Conservation (phyloP, 2,797 vertebrate species). For the Helicolenus hilgendorfi region DNA sequence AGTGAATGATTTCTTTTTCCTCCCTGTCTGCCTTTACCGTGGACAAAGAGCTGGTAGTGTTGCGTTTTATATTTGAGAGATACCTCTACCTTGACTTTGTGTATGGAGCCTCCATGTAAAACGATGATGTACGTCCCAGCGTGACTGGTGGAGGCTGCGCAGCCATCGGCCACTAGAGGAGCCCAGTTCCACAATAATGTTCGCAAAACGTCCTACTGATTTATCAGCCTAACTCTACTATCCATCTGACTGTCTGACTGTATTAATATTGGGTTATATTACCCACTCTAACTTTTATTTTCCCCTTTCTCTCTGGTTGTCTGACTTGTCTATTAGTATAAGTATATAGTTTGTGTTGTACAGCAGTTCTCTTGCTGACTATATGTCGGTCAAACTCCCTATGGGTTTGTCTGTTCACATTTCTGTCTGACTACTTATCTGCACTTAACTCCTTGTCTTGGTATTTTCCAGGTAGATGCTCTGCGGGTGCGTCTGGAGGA, state of each 20-base stretch:
- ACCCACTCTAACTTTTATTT: background rate
- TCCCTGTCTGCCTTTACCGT: no score
- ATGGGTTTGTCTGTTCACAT: background rate
- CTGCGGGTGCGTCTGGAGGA: constrained; percentile 96
- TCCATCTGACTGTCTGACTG: constrained; percentile 9
- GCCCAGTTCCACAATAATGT: no score
- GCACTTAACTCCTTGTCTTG: background rate
- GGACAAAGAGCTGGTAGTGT: no score
- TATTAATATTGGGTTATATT: background rate
- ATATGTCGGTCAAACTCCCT: background rate
- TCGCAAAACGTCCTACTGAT: no score
- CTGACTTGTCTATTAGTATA: background rate
- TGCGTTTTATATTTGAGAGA: no score
- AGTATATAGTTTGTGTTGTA: background rate
- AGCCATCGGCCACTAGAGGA: no score
- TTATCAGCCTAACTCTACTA: background rate
- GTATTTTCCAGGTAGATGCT: constrained; percentile 93
- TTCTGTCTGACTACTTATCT: background rate
- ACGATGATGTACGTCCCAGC: no score
- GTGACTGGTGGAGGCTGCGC: no score
- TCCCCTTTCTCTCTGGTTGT: background rate
- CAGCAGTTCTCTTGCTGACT: background rate
- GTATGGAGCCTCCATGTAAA: no score
- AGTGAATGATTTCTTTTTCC: no score
- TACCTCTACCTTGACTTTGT: no score